Percentiles rank a stretch among this genome's conserved stretches.
These are phyloP conservation scores for Cryptus viduatorius DNA, from an alignment of 2,888 invertebrate genomes.

Conservation along the genomic window DNA sequence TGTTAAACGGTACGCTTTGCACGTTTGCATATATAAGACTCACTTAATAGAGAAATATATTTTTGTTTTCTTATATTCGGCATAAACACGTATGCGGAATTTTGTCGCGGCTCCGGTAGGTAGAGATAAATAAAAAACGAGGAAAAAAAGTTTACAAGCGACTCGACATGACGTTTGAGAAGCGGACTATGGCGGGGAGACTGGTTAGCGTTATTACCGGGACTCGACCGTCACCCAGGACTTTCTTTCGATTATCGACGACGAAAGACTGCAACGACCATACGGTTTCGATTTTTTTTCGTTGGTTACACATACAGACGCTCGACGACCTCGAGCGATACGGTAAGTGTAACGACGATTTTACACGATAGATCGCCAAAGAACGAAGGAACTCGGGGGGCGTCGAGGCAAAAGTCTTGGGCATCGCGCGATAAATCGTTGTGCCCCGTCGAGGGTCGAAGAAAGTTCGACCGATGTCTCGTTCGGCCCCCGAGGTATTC, in stretches of 20 bases:
- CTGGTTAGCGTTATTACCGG: slow-evolving; percentile 61
- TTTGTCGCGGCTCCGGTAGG: slow-evolving; percentile 2
- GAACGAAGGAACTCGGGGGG: neutral
- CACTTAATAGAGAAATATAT: slow-evolving; percentile 45
- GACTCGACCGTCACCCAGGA: slow-evolving; percentile 44
- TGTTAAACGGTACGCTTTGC: too few species aligned
- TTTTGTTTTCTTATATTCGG: slow-evolving; percentile 42
- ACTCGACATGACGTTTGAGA: slow-evolving; percentile 3
- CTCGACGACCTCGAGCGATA: neutral
- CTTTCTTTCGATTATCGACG: slow-evolving; percentile 61
- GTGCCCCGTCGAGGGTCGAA: slow-evolving; percentile 40
- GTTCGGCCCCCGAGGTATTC: neutral
- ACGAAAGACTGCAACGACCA: slow-evolving; percentile 41
- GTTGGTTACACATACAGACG: neutral
- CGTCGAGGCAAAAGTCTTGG: neutral
- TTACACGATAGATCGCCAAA: too few species aligned
- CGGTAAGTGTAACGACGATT: slow-evolving; percentile 1
- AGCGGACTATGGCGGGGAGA: slow-evolving; percentile 27
- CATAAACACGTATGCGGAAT: neutral
- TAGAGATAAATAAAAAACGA: slow-evolving; percentile 7
- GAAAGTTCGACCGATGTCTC: slow-evolving; percentile 49
- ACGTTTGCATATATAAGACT: slow-evolving; percentile 17
- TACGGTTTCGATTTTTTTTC: slow-evolving; percentile 4
- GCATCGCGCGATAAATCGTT: slow-evolving; percentile 43
- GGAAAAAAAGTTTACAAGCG: slow-evolving; percentile 2